These are phyloP conservation scores for Ectropis grisescens DNA, from an alignment of 1,140 invertebrate species.

Conservation along the genomic window DNA sequence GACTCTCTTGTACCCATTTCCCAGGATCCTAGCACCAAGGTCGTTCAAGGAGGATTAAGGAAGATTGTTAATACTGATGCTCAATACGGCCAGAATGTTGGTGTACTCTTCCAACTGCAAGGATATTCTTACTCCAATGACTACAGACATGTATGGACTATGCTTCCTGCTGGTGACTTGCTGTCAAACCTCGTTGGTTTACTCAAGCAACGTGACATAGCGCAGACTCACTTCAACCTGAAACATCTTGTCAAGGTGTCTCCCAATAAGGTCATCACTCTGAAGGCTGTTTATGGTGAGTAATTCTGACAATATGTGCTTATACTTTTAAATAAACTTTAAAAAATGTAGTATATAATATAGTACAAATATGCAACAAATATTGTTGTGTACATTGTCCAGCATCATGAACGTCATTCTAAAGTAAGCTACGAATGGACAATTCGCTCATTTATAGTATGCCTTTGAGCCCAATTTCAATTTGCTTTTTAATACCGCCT, in stretches of 20 bases:
- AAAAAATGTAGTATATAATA: too few species aligned
- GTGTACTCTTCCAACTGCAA: conserved; percentile 62
- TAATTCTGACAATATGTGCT: too few species aligned
- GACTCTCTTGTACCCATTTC: conserved; percentile 62
- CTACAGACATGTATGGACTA: conserved; percentile 23
- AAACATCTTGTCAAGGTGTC: conserved; percentile 45
- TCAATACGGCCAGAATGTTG: conserved; percentile 50
- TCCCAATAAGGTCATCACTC: conserved; percentile 30
- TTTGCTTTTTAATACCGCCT: too few species aligned
- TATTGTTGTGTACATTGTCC: too few species aligned
- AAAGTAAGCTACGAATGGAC: too few species aligned
- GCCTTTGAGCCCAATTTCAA: too few species aligned
- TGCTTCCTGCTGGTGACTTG: conserved; percentile 17
- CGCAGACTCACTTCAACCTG: conserved; percentile 49
- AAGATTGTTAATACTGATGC: conserved; percentile 32
- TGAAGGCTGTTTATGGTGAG: conserved; percentile 43
- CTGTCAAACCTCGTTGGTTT: conserved; percentile 20
- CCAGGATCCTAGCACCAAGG: conserved; percentile 48
- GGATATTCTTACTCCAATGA: conserved; percentile 62
- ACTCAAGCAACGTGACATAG: conserved; percentile 32
- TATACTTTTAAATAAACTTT: too few species aligned
- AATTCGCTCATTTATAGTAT: too few species aligned
- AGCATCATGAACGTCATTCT: too few species aligned
- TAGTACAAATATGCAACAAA: too few species aligned
- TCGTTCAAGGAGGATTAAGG: conserved; percentile 33